Percentiles rank a stretch among this genome's conserved stretches.
Conservation (phyloP, 1,140 invertebrate species). For the Andrena cerasifolii region DNA sequence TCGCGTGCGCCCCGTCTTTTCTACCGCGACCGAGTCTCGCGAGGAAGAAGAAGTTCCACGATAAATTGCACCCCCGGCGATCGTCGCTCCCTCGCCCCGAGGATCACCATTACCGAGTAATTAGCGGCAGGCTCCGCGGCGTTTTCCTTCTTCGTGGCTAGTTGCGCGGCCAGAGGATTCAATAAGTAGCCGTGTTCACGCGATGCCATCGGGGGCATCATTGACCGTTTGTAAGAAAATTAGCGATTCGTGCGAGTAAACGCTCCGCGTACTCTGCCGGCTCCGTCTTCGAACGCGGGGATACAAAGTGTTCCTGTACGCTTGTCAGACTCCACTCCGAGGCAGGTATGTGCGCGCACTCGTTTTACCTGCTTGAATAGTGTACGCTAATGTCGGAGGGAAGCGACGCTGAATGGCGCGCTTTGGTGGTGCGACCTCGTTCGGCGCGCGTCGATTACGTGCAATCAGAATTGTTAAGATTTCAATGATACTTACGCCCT, state of each 20-base stretch:
- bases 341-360: not conserved
- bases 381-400: not conserved
- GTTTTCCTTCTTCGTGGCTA: not conserved
- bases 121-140: slow-evolving; percentile 11
- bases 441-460: slow-evolving; percentile 14
- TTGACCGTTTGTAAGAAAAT: slow-evolving; percentile 7
- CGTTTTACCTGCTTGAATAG: not conserved
- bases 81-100: not conserved
- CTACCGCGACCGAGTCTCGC: not conserved
- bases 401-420: slow-evolving; percentile 22
- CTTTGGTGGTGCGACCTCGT: slow-evolving; percentile 1
- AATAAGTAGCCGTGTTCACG: slow-evolving; percentile 40
- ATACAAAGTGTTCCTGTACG: slow-evolving; percentile 14
- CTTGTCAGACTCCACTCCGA: not conserved
- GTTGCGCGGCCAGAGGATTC: slow-evolving; percentile 33
- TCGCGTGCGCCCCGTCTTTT: slow-evolving; percentile 2
- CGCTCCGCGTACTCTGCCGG: not conserved
- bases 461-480: slow-evolving; percentile 9
- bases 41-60: not conserved
- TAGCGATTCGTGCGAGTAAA: slow-evolving; percentile 39
- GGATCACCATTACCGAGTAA: slow-evolving; percentile 26
- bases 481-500: slow-evolving; percentile 43
- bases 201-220: slow-evolving; percentile 13
- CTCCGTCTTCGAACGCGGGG: too few relatives aligned
- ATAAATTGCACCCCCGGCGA: slow-evolving; percentile 1